Conservation (phyloP, 2,797 vertebrate species). For the Microctenopoma stevenorrisi region DNA sequence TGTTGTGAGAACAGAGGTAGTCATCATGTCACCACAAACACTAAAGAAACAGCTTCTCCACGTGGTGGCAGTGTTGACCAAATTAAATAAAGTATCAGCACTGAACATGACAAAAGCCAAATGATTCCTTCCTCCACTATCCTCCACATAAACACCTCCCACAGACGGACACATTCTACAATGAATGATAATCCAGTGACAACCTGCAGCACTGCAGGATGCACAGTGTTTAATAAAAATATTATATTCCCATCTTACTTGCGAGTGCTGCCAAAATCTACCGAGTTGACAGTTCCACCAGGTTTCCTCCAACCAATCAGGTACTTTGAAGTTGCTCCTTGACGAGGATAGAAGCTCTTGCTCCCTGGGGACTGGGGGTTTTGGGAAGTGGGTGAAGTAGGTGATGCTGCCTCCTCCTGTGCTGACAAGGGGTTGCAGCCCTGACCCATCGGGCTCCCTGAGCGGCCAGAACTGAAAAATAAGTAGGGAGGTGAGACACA, state of each 20-base stretch:
- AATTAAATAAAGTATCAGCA: background rate
- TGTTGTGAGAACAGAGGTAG: slow-evolving; percentile 5
- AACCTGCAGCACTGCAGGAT: slow-evolving; percentile 11
- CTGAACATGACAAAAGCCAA: background rate
- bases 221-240: slow-evolving; percentile 8
- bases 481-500: slow-evolving; percentile 8
- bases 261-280: slow-evolving; percentile 96
- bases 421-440: slow-evolving; percentile 87
- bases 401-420: slow-evolving; percentile 86
- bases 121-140: background rate
- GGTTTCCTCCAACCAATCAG: slow-evolving; percentile 99
- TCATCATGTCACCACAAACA: background rate
- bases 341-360: slow-evolving; percentile 97
- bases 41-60: slow-evolving; percentile 38
- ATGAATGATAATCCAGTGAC: slow-evolving; percentile 13
- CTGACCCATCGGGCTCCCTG: slow-evolving; percentile 89
- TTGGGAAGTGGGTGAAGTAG: slow-evolving; percentile 84
- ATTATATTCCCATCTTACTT: slow-evolving; percentile 85
- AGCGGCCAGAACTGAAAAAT: slow-evolving; percentile 87
- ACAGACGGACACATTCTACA: slow-evolving; percentile 23
- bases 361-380: slow-evolving; percentile 87
- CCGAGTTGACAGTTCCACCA: slow-evolving; percentile 96
- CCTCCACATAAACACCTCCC: slow-evolving; percentile 23
- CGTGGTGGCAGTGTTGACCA: slow-evolving; percentile 62
- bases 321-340: slow-evolving; percentile 97